Evolutionary conservation across 2,113 vertebrate genomes (phyloP).

Genomic region (Nothoprocta perdicaria): DNA sequence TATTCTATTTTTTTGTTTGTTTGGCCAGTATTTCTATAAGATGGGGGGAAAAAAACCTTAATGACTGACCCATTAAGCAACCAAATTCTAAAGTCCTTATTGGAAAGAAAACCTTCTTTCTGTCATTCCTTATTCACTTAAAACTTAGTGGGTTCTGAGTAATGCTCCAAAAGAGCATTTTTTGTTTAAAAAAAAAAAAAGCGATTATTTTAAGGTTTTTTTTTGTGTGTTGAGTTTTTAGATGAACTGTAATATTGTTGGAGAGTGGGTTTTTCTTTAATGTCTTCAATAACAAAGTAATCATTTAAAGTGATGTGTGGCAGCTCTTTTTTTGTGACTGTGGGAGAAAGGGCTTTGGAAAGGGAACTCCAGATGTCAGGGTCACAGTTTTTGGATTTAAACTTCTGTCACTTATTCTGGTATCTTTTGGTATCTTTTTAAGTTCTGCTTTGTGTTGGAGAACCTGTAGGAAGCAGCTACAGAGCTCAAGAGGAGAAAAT

Average conservation of each 20-base stretch:
- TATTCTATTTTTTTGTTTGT: neutral
- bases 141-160: neutral
- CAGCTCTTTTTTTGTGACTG: neutral
- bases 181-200: neutral
- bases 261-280: neutral
- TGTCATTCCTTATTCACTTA: neutral
- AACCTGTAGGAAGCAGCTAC: neutral
- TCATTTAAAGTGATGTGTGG: neutral
- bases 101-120: neutral
- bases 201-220: neutral
- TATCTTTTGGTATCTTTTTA: neutral
- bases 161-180: neutral
- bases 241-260: neutral
- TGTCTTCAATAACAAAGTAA: neutral
- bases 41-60: neutral
- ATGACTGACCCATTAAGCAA: neutral
- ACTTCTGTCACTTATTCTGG: neutral
- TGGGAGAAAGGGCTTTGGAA: neutral
- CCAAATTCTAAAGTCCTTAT: neutral
- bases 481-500: neutral
- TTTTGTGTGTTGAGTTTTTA: neutral
- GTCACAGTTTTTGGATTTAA: neutral
- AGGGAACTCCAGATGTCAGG: neutral
- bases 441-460: neutral
- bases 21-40: neutral